Evolutionary conservation across 2,888 invertebrate species (phyloP).

Genomic region (Sarcophaga carnaria): DNA sequence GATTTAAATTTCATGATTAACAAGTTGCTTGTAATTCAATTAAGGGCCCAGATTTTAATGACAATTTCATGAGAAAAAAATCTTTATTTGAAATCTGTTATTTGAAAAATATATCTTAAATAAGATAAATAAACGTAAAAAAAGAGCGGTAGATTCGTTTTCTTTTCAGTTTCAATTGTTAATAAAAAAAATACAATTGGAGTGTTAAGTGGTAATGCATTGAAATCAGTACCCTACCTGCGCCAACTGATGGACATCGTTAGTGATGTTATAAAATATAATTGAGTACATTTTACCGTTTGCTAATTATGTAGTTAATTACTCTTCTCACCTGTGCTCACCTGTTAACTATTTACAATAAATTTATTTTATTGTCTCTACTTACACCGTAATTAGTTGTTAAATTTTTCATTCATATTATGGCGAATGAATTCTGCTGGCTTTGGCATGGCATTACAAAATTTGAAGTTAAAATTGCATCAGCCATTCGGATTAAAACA

Average conservation of each 20-base stretch:
- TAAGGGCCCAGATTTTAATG: slow-evolving; percentile 46
- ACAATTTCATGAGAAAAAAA: background rate
- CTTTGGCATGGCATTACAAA: slow-evolving; percentile 55
- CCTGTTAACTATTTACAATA: no score
- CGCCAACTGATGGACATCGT: background rate
- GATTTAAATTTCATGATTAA: slow-evolving; percentile 61
- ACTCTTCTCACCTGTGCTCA: no score
- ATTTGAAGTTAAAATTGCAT: slow-evolving; percentile 57
- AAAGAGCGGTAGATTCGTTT: background rate
- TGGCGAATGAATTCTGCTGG: slow-evolving; percentile 18
- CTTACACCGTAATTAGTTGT: background rate
- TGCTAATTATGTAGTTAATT: no score
- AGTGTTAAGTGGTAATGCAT: background rate
- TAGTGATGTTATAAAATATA: no score
- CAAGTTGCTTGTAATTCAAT: slow-evolving; percentile 66
- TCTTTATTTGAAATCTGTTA: background rate
- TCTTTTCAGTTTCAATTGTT: background rate
- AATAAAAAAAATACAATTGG: background rate
- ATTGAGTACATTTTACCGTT: no score
- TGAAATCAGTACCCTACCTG: background rate
- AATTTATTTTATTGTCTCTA: no score
- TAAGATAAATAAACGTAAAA: background rate
- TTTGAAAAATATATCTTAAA: background rate
- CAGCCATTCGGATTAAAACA: slow-evolving; percentile 35
- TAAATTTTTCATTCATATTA: background rate